Conservation (phyloP, 2,797 vertebrate species). For the Odontamblyopus rebecca region DNA sequence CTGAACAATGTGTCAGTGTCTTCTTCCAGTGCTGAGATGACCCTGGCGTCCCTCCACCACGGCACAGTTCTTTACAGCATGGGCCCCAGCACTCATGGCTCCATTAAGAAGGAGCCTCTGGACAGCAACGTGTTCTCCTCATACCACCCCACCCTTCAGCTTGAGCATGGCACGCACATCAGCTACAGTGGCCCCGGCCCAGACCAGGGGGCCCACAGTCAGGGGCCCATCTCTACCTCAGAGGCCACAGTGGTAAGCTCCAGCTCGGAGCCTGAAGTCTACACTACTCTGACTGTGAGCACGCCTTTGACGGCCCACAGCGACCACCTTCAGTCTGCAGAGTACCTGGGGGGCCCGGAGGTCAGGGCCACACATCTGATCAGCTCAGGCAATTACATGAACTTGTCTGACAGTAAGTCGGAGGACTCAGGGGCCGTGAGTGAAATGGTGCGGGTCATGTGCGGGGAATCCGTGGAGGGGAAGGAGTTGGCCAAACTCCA, state of each 20-base stretch:
- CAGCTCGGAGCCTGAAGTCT: conserved; percentile 85
- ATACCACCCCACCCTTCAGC: conserved; percentile 84
- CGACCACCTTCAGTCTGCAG: conserved; percentile 80
- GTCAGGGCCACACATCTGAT: conserved; percentile 79
- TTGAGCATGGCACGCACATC: conserved; percentile 86
- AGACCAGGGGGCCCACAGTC: conserved; percentile 71
- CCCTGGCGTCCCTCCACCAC: conserved; percentile 86
- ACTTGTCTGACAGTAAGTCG: conserved; percentile 82
- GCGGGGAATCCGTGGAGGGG: conserved; percentile 85
- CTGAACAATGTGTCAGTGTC: conserved; percentile 79
- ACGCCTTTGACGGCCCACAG: conserved; percentile 83
- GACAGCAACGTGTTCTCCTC: conserved; percentile 87
- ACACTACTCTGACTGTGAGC: conserved; percentile 88
- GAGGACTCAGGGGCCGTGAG: conserved; percentile 76
- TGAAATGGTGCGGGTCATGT: conserved; percentile 86
- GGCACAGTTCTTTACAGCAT: conserved; percentile 89
- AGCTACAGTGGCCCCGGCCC: conserved; percentile 86
- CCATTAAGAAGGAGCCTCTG: conserved; percentile 94
- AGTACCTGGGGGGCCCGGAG: conserved; percentile 82
- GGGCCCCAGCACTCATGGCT: conserved; percentile 78
- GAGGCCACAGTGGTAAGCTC: conserved; percentile 76
- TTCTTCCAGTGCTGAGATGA: conserved; percentile 78
- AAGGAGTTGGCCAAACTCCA: conserved; percentile 95
- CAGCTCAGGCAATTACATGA: conserved; percentile 82
- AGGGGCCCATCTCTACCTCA: conserved; percentile 66